Percentiles rank a stretch among this genome's conserved stretches.
These are phyloP conservation scores for Chionomys nivalis DNA, from an alignment of 2,113 vertebrate species.

Conservation along the genomic window DNA sequence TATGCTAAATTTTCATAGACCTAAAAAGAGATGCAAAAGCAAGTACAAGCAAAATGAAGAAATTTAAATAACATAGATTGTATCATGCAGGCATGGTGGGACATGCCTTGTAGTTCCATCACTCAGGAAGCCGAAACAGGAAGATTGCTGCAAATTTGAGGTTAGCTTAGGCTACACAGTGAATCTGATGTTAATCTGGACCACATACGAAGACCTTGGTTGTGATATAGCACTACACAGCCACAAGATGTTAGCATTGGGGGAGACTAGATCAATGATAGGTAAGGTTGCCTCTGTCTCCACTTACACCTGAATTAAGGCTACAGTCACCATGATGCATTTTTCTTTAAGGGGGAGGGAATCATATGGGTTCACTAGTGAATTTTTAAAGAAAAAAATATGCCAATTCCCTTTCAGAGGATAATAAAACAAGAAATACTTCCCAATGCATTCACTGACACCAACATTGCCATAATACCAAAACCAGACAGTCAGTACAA, in stretches of 20 bases:
- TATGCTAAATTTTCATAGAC: neutral
- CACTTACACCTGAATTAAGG: neutral
- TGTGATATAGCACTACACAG: neutral
- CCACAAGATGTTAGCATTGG: neutral
- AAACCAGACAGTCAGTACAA: neutral
- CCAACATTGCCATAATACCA: neutral
- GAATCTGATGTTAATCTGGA: neutral
- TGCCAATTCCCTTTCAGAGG: conserved; percentile 4
- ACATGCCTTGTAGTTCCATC: neutral
- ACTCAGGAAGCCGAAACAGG: neutral
- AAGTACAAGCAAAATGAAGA: neutral
- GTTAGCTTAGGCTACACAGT: neutral
- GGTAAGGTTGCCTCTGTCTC: neutral
- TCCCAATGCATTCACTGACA: neutral
- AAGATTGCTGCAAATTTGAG: neutral
- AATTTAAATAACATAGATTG: neutral
- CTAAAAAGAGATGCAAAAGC: neutral
- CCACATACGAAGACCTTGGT: neutral
- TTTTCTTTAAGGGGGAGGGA: neutral
- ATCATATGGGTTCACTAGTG: neutral
- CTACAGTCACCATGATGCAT: neutral
- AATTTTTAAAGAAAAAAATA: neutral
- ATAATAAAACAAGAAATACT: neutral
- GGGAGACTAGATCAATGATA: neutral
- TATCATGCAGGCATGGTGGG: neutral